Conservation (phyloP, 2,797 vertebrate species). For the Schizopygopsis pylzovi region DNA sequence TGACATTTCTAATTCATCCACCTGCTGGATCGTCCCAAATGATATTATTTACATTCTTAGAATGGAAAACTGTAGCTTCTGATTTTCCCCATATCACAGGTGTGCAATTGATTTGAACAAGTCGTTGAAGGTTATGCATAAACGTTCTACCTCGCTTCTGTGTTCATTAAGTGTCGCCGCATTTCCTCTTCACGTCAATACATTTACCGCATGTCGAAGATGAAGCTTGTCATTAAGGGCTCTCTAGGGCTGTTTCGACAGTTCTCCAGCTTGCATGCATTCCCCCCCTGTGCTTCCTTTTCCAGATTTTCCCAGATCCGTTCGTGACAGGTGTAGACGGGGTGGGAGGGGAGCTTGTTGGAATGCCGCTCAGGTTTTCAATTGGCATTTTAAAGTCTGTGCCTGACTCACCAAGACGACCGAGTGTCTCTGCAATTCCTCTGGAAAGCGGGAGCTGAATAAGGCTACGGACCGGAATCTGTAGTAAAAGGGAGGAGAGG, state of each 20-base stretch:
- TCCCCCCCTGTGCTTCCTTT: neutral
- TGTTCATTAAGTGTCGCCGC: slow-evolving; percentile 32
- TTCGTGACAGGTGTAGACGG: slow-evolving; percentile 33
- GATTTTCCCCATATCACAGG: neutral
- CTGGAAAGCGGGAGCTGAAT: slow-evolving; percentile 66
- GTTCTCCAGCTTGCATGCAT: slow-evolving; percentile 22
- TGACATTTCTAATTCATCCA: slow-evolving; percentile 59
- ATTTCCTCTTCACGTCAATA: slow-evolving; percentile 39
- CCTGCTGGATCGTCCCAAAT: slow-evolving; percentile 34
- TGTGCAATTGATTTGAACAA: slow-evolving; percentile 9
- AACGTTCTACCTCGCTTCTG: slow-evolving; percentile 1
- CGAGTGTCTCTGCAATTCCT: slow-evolving; percentile 76
- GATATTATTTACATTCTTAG: slow-evolving; percentile 10
- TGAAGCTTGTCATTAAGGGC: slow-evolving; percentile 9
- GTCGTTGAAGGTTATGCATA: slow-evolving; percentile 12
- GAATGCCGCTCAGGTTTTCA: slow-evolving; percentile 79
- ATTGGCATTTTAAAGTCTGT: slow-evolving; percentile 57
- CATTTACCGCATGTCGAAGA: slow-evolving; percentile 26
- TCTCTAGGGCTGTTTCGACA: slow-evolving; percentile 15
- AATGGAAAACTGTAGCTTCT: slow-evolving; percentile 9
- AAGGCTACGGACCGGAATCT: slow-evolving; percentile 48
- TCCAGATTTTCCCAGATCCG: slow-evolving; percentile 17
- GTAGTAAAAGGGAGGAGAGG: slow-evolving; percentile 72
- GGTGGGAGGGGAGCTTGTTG: slow-evolving; percentile 65
- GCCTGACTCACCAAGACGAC: slow-evolving; percentile 66